These are phyloP conservation scores for Leuciscus idus DNA, from an alignment of 2,113 vertebrate species.

Conservation along the genomic window DNA sequence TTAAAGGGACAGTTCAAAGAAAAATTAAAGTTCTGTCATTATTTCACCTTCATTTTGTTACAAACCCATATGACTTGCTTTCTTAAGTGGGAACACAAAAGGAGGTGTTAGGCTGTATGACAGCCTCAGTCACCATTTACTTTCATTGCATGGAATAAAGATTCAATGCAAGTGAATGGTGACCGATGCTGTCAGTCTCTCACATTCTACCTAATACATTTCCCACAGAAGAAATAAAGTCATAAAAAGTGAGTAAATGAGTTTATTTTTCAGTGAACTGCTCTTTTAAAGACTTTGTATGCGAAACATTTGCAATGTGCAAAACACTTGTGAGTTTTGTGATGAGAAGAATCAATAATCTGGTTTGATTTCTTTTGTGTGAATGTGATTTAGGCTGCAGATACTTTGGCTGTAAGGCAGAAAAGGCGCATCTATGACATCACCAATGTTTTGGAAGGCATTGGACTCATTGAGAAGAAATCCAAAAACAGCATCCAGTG, in stretches of 20 bases:
- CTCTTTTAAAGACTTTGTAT: not conserved
- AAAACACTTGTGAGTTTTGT: not conserved
- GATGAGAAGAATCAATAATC: not conserved
- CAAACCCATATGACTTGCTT: not conserved
- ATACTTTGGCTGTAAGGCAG: constrained; percentile 95
- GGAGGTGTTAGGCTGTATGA: not conserved
- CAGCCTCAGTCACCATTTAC: constrained; percentile 12
- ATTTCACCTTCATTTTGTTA: not conserved
- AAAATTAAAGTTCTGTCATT: not conserved
- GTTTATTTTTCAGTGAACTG: not conserved
- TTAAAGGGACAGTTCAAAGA: not conserved
- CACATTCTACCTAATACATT: not conserved
- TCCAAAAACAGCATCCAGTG: constrained; percentile 99
- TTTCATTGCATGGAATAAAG: not conserved
- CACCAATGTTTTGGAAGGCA: constrained; percentile 97
- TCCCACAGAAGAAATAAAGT: not conserved
- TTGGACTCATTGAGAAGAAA: constrained; percentile 97
- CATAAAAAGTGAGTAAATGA: not conserved
- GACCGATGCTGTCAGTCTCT: not conserved
- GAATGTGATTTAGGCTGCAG: constrained; percentile 83
- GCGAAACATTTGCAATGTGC: not conserved
- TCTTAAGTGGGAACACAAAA: not conserved
- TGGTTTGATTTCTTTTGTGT: not conserved
- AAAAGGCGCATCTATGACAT: constrained; percentile 98
- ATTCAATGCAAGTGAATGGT: not conserved